Evolutionary conservation across 1,140 invertebrate species (phyloP), one percentile per base, ranked within the genome.

Genomic region (Stegodyphus mimosarum): DNA sequence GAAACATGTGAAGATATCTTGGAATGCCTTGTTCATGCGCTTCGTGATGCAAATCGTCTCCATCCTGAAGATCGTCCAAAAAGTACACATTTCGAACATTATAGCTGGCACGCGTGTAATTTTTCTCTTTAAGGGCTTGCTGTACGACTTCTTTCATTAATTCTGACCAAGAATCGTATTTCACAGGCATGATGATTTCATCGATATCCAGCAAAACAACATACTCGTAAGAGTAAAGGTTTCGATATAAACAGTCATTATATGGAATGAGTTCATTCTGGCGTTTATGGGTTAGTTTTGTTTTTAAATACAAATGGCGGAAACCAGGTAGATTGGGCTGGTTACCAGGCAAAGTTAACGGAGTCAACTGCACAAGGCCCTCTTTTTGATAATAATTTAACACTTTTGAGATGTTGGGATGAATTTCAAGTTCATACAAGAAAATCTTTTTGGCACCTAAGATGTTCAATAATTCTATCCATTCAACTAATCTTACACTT

Each of bases 261-360:
- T 98, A 98, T 0, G 97, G 97, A 88, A 99, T 97, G 60, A 99
- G 92, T 90, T 99, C 97, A 90, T 98, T 97, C 89, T 98, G 96
- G 11, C 97, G 91, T 90, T 98, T 98, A 90, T 97, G 94, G 89
- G 95, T 97, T 33, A 88, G 94, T 90, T 96, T 96, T 89, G 96
- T 96, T 69, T 95, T 95, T 6, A 98, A 91, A 88, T 97, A 98
- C 90, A 96, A 92, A 90, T 97, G 96, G 89, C 96, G 94, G 75
- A 97, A 94, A 0, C 94, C 94, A 0, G 95, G 96, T 7, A 96
- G 93, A 89, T 98, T 98, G 0, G 97, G 96, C 89, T 97, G 95
- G 0, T 96, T 95, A 0, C 97, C 97, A 0, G 97, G 96, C 70
- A 98, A 90, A 0, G 96, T 97, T 15, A 98, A 90, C 0, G 95